These are phyloP conservation scores for Drosophila watanabei DNA, from an alignment of 1,140 invertebrate genomes.

Conservation along the genomic window DNA sequence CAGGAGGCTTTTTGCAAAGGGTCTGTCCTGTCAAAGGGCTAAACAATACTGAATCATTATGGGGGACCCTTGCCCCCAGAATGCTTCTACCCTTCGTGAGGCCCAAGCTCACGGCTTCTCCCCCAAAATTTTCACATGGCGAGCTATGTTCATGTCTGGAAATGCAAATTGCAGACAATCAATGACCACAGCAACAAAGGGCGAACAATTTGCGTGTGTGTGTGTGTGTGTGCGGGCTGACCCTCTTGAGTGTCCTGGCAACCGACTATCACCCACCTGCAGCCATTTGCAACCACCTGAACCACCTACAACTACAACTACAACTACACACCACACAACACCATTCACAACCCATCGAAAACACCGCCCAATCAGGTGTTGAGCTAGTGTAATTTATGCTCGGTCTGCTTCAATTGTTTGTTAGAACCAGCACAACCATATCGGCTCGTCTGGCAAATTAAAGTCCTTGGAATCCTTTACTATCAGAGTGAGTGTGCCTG, in stretches of 20 bases:
- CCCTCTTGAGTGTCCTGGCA: conserved; percentile 37
- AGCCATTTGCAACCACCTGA: not conserved
- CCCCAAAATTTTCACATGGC: conserved; percentile 18
- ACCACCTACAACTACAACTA: not conserved
- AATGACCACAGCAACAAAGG: conserved; percentile 58
- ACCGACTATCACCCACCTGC: conserved; percentile 22
- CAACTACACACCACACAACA: not conserved
- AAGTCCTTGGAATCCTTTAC: conserved; percentile 31
- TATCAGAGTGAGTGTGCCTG: conserved; percentile 3
- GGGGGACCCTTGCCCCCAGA: not conserved
- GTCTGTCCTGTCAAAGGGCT: conserved; percentile 28
- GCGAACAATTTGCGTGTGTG: conserved; percentile 25
- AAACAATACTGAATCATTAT: conserved; percentile 56
- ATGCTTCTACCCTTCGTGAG: not conserved
- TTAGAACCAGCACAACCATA: conserved; percentile 8
- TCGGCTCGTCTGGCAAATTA: conserved; percentile 42
- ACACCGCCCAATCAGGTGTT: conserved; percentile 54
- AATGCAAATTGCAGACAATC: conserved; percentile 69
- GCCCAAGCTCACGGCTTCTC: conserved; percentile 1
- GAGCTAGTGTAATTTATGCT: conserved; percentile 65
- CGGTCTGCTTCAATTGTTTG: conserved; percentile 52
- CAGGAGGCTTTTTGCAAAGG: not conserved
- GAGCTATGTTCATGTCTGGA: conserved; percentile 51
- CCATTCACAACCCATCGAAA: not conserved
- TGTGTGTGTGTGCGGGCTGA: conserved; percentile 34